Percentiles rank a stretch among this genome's conserved stretches.
Evolutionary conservation across 2,113 vertebrate species (phyloP).

Genomic region (Zootoca vivipara): DNA sequence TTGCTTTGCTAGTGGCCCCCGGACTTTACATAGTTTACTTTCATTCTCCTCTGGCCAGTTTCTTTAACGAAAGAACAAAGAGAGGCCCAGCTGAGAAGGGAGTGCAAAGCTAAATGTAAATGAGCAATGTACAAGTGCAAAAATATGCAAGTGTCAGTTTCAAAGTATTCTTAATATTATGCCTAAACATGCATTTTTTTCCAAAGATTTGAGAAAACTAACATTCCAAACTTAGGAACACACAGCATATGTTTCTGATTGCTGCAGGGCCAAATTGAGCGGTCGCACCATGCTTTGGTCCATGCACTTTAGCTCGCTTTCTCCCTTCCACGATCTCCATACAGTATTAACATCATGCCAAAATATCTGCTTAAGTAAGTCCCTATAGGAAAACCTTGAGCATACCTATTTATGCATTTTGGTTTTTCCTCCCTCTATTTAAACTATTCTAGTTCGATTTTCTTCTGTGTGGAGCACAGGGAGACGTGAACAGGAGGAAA

Average conservation of each 20-base stretch:
- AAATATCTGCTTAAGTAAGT: constrained; percentile 5
- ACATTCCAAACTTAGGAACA: background rate
- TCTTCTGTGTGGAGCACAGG: background rate
- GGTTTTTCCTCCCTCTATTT: background rate
- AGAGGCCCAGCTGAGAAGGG: constrained; percentile 45
- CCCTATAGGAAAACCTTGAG: background rate
- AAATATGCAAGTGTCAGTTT: constrained; percentile 15
- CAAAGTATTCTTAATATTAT: constrained; percentile 18
- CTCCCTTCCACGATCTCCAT: background rate
- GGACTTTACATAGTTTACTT: constrained; percentile 45
- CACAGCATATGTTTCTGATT: background rate
- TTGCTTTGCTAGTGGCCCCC: constrained; percentile 43
- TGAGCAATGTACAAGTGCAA: background rate
- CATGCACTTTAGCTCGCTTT: background rate
- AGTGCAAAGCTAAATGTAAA: constrained; percentile 40
- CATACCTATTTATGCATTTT: background rate
- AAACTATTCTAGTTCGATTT: background rate
- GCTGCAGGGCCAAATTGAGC: constrained; percentile 11
- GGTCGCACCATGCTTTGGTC: background rate
- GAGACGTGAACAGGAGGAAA: background rate
- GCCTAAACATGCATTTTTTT: constrained; percentile 33
- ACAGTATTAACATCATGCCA: background rate
- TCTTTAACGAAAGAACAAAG: constrained; percentile 53
- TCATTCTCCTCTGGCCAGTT: constrained; percentile 64
- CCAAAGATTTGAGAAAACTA: constrained; percentile 32